Base-by-base conservation (phyloP, 1,140 invertebrate genomes). In the Pissodes strobi region DNA sequence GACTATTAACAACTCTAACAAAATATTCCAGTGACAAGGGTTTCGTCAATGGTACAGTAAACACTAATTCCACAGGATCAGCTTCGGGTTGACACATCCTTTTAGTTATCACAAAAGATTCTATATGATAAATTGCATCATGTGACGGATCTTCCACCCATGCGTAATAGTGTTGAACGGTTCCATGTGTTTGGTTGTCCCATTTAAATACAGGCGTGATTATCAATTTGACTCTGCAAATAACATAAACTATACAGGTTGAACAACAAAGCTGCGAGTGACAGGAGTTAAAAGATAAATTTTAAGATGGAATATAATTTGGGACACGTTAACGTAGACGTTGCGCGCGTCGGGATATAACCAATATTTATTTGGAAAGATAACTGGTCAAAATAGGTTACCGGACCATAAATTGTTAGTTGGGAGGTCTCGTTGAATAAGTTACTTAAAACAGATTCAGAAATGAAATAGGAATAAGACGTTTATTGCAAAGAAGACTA, bases 111-210 rank as follows among this genome's bases (percentile, higher is more conserved):
- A 91, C 84, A 76, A 99, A 93, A 71, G 93, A 90, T 76, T 99
- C 98, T 49, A 91, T 91, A 82, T 99, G 97, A 78, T 98, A 97
- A 74, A 99, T 98, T 68, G 88, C 88, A 78, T 98, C 94, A 60
- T 84, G 91, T 10, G 94, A 90, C 0, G 95, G 90, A 81, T 99
- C 95, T 81, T 98, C 96, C 12, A 99, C 90, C 94, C 97, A 98
- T 49, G 99, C 87, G 93, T 95, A 99, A 80, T 98, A 99, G 1
- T 90, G 85, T 80, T 99, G 94, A 4, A 64, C 66, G n/a, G 60
- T 91, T 0, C 96, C 95, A 76, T 98, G 95, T 56, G 94, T 81
- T 66, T 85, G 87, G 74, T 95, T 92, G 75, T 94, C 93, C 94
- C 95, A 98, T 43, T 82, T 88, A 76, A 99, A 99, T 63, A 89